A percentile compares a stretch with the other conserved stretches of the same genome.
Conservation (phyloP, 2,113 vertebrate species). For the Corythaixoides concolor region DNA sequence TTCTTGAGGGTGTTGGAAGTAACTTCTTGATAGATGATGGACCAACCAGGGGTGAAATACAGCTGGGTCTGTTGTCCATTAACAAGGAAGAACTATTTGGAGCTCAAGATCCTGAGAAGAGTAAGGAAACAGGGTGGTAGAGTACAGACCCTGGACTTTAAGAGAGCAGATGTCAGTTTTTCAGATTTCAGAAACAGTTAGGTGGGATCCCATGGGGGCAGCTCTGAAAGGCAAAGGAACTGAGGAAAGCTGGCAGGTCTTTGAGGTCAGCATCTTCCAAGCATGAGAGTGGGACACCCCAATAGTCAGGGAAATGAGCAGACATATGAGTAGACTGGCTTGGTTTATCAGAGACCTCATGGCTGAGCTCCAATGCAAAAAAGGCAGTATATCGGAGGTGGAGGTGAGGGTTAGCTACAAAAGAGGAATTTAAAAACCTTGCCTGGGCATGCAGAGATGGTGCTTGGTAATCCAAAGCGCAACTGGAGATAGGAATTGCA, state of each 20-base stretch:
- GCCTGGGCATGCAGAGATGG: neutral
- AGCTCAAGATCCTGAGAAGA: neutral
- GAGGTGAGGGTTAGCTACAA: neutral
- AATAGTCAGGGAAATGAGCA: neutral
- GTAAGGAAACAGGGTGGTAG: neutral
- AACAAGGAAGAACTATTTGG: neutral
- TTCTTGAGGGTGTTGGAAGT: neutral
- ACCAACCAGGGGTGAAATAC: neutral
- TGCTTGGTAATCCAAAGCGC: neutral
- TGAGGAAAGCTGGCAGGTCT: neutral
- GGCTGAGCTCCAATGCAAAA: neutral
- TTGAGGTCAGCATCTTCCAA: neutral
- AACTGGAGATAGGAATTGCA: neutral
- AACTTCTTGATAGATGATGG: neutral
- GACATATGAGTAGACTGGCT: neutral
- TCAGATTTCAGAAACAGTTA: neutral
- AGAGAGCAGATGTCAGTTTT: neutral
- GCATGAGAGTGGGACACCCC: neutral
- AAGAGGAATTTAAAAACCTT: neutral
- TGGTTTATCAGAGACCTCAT: neutral
- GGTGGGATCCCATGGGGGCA: neutral
- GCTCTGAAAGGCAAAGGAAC: neutral
- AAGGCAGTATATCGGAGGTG: fast-evolving
- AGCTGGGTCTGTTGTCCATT: neutral
- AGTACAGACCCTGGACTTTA: neutral